Evolutionary conservation across 1,140 invertebrate species (phyloP).

Genomic region (Adoxophyes honmai): DNA sequence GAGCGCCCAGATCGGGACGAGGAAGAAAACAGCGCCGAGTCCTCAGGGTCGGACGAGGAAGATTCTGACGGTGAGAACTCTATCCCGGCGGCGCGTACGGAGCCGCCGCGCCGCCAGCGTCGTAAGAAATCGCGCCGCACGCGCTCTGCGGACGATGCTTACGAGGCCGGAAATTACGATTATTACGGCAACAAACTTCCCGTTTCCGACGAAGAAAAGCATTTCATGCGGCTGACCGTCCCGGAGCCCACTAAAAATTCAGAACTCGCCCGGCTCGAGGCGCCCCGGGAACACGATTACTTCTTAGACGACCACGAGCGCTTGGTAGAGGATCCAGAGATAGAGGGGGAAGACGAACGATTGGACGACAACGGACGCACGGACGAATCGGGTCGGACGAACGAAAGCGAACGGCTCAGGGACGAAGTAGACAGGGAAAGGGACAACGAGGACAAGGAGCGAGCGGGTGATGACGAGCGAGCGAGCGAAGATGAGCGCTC

Average conservation of each 20-base stretch:
- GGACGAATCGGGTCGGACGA: conserved; percentile 7
- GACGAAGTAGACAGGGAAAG: conserved; percentile 11
- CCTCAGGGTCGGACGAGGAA: conserved; percentile 26
- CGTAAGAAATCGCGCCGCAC: conserved; percentile 47
- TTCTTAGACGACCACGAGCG: conserved; percentile 57
- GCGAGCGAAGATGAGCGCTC: conserved; percentile 37
- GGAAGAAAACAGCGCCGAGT: conserved; percentile 28
- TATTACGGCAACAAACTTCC: conserved; percentile 56
- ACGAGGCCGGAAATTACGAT: conserved; percentile 51
- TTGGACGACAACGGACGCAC: conserved; percentile 20
- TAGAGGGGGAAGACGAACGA: conserved; percentile 20
- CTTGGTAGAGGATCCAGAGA: conserved; percentile 29
- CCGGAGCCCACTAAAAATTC: conserved; percentile 45
- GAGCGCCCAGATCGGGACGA: conserved; percentile 43
- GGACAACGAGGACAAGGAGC: conserved; percentile 29
- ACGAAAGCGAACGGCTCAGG: conserved; percentile 15
- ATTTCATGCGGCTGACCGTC: conserved; percentile 39
- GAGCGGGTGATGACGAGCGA: conserved; percentile 34
- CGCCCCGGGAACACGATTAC: conserved; percentile 28
- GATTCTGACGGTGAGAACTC: conserved; percentile 49
- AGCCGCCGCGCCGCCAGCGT: conserved; percentile 41
- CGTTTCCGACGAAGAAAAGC: conserved; percentile 51
- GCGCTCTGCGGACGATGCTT: conserved; percentile 29
- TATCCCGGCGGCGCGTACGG: conserved; percentile 26
- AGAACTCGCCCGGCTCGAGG: conserved; percentile 45